phyloP scores from a whole-genome alignment of 2,113 vertebrate genomes.

The Hippocampus zosterae region DNA sequence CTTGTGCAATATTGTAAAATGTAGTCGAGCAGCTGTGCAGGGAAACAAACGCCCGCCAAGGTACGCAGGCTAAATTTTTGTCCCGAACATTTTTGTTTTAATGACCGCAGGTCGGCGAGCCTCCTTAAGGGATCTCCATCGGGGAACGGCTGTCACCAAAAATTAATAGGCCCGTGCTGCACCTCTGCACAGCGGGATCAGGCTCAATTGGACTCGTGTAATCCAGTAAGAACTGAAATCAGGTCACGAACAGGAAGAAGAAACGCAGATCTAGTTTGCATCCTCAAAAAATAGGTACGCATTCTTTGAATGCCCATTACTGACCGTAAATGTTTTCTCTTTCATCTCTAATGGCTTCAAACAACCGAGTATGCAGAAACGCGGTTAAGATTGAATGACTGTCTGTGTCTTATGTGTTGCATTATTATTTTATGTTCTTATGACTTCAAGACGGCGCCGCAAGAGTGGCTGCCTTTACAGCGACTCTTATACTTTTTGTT shows the following conservation, averaged over 20 bases:
- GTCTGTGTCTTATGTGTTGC: too few species aligned
- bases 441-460: too few species aligned
- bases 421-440: too few species aligned
- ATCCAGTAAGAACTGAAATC: constrained; percentile 7
- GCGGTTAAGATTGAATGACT: too few species aligned
- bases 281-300: neutral
- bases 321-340: neutral
- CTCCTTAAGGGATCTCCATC: neutral
- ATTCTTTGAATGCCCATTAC: neutral
- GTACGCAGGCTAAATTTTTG: constrained; percentile 1
- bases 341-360: too few species aligned
- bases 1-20: neutral
- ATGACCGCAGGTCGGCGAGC: constrained; percentile 1
- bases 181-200: neutral
- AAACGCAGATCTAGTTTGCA: neutral
- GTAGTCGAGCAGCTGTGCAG: neutral
- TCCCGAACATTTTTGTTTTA: constrained; percentile 13
- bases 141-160: constrained; percentile 7
- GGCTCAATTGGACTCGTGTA: constrained; percentile 1
- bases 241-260: constrained; percentile 2
- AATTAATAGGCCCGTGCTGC: constrained; percentile 9
- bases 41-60: neutral
- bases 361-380: too few species aligned
- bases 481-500: too few species aligned
- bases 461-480: too few species aligned